These are phyloP conservation scores for Holothuria scabra DNA, from an alignment of 53 echinoderm and acorn worm genomes.

Conservation along the genomic window DNA sequence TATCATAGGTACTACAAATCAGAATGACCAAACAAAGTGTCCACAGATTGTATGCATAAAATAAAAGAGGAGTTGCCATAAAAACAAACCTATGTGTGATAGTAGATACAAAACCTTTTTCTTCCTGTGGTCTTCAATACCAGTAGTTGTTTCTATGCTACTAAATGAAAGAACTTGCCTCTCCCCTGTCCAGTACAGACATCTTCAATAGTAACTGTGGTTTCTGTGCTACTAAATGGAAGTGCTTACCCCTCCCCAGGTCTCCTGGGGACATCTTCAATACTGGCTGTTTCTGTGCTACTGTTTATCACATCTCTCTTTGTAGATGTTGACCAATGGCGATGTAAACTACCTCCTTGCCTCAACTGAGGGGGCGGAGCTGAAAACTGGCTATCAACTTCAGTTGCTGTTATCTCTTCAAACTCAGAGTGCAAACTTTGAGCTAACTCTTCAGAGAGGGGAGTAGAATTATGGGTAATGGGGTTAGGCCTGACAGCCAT, in stretches of 20 bases:
- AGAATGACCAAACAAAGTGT: no score
- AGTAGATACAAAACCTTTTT: no score
- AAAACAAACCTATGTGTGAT: no score
- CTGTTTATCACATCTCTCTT: not conserved
- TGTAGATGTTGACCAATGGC: slow-evolving; percentile 29
- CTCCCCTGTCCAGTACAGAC: no score
- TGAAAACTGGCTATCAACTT: not conserved
- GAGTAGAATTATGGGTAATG: not conserved
- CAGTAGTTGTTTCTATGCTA: no score
- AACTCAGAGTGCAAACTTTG: slow-evolving; percentile 15
- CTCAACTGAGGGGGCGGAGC: not conserved
- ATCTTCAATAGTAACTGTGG: no score
- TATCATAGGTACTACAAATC: no score
- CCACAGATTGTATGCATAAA: no score
- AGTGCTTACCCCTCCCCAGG: slow-evolving; percentile 35
- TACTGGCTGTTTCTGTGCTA: not conserved
- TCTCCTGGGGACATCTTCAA: slow-evolving; percentile 23
- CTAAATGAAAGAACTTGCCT: no score
- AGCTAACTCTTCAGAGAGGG: slow-evolving; percentile 41
- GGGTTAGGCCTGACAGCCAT: not conserved
- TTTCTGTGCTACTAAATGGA: no score
- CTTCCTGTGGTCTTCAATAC: no score
- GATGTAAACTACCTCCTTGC: not conserved
- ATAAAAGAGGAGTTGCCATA: no score
- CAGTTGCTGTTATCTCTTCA: not conserved